Evolutionary conservation across 92 coral and sea anemone genomes (phyloP).

Genomic region (Siderastrea radians): DNA sequence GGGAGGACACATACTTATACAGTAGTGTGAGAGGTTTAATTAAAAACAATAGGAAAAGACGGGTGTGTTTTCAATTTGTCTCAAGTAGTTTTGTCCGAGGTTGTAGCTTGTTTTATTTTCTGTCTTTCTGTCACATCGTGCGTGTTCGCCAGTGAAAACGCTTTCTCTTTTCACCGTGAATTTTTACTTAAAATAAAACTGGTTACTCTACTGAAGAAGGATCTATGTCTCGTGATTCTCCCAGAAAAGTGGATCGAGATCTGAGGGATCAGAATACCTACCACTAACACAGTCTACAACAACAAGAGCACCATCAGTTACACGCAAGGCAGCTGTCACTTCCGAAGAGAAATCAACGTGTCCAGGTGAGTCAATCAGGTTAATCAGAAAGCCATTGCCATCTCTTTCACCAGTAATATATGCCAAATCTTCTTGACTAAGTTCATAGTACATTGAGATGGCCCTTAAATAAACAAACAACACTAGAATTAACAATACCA

Average conservation of each 20-base stretch:
- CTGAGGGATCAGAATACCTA: slow-evolving; percentile 36
- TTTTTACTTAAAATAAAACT: not conserved
- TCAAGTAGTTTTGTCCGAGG: no score
- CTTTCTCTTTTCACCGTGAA: not conserved
- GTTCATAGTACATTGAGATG: slow-evolving; percentile 94
- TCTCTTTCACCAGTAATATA: slow-evolving; percentile 54
- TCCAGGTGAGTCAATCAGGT: slow-evolving; percentile 98
- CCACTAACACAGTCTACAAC: slow-evolving; percentile 98
- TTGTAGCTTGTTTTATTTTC: not conserved
- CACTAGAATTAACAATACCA: not conserved
- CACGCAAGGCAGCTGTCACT: slow-evolving; percentile 99
- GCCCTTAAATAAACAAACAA: slow-evolving; percentile 69
- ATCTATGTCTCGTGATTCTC: no score
- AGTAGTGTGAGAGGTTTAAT: no score
- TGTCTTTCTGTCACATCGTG: not conserved
- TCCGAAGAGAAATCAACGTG: slow-evolving; percentile 99
- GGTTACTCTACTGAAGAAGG: not conserved
- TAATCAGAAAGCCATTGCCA: slow-evolving; percentile 90
- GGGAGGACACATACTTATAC: no score
- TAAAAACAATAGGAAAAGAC: no score
- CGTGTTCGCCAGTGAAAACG: not conserved
- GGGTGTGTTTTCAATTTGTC: no score
- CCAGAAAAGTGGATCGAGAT: not conserved
- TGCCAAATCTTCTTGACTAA: slow-evolving; percentile 72
- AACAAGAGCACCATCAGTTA: slow-evolving; percentile 98